Evolutionary conservation across 2,797 vertebrate genomes (phyloP).

Genomic region (Philypnodon macrostomus): DNA sequence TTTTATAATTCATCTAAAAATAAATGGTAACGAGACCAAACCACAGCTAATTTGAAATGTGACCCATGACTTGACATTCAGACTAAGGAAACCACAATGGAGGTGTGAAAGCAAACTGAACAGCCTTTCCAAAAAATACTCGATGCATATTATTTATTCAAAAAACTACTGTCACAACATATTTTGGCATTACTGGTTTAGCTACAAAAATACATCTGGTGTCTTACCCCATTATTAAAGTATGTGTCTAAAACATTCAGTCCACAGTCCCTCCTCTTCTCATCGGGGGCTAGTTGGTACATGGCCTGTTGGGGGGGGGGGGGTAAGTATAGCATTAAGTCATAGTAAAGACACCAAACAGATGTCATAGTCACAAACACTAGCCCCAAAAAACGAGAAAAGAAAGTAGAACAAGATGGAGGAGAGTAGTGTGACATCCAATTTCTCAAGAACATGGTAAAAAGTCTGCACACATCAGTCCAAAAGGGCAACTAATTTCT

Average conservation of each 20-base stretch:
- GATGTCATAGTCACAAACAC: too few relatives aligned
- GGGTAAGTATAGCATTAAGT: constrained; percentile 20
- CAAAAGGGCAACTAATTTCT: constrained; percentile 4
- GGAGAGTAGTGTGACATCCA: background rate
- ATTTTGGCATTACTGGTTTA: too few relatives aligned
- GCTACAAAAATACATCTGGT: too few relatives aligned
- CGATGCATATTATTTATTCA: too few relatives aligned
- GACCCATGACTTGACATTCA: too few relatives aligned
- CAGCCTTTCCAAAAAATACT: too few relatives aligned
- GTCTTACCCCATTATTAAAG: constrained; percentile 87
- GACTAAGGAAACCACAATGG: background rate
- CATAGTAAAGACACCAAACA: too few relatives aligned
- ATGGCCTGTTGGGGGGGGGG: constrained; percentile 82
- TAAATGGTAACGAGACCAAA: too few relatives aligned
- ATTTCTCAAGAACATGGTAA: constrained; percentile 3
- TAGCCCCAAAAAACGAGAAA: constrained; percentile 7
- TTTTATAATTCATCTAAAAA: too few relatives aligned
- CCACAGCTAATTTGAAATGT: too few relatives aligned
- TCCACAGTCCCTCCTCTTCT: constrained; percentile 83
- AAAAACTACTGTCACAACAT: too few relatives aligned
- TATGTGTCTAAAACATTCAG: constrained; percentile 85
- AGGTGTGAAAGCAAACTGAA: background rate
- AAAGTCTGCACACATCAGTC: background rate
- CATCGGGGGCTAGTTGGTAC: constrained; percentile 87
- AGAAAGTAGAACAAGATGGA: constrained; percentile 1